These are phyloP conservation scores for Labia minor DNA, from an alignment of 2,888 invertebrate species.

Conservation along the genomic window DNA sequence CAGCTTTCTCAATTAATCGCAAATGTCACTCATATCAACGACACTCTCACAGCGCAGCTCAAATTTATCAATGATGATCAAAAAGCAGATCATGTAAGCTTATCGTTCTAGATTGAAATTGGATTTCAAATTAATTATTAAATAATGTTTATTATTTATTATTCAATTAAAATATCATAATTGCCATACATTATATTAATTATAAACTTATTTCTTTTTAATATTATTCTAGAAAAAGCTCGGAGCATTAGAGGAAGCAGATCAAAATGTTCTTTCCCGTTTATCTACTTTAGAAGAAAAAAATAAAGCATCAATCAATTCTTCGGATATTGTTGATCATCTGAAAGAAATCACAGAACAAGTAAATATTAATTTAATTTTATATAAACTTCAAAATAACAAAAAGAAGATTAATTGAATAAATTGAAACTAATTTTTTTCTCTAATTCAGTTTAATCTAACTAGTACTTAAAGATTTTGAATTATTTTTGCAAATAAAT, in stretches of 20 bases:
- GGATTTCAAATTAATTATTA: conserved; percentile 2
- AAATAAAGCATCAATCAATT: conserved; percentile 30
- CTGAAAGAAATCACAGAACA: conserved; percentile 32
- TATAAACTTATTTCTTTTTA: conserved; percentile 18
- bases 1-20: conserved; percentile 34
- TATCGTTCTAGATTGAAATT: too few species aligned
- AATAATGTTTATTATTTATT: too few species aligned
- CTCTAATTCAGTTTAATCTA: too few species aligned
- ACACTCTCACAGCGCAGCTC: conserved; percentile 36
- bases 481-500: too few species aligned
- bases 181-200: conserved; percentile 18
- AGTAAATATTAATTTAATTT: conserved; percentile 28
- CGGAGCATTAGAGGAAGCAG: conserved; percentile 35
- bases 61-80: conserved; percentile 38
- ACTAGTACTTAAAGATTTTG: too few species aligned
- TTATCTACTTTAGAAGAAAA: conserved; percentile 36
- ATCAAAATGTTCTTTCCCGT: conserved; percentile 36
- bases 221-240: conserved; percentile 33
- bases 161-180: conserved; percentile 15
- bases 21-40: conserved; percentile 37
- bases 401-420: too few species aligned
- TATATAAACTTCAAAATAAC: too few species aligned
- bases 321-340: conserved; percentile 29
- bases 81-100: conserved; percentile 37
- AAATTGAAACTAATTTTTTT: too few species aligned